Evolutionary conservation across 2,888 invertebrate species (phyloP).

Genomic region (Hydrotaea diabolus): DNA sequence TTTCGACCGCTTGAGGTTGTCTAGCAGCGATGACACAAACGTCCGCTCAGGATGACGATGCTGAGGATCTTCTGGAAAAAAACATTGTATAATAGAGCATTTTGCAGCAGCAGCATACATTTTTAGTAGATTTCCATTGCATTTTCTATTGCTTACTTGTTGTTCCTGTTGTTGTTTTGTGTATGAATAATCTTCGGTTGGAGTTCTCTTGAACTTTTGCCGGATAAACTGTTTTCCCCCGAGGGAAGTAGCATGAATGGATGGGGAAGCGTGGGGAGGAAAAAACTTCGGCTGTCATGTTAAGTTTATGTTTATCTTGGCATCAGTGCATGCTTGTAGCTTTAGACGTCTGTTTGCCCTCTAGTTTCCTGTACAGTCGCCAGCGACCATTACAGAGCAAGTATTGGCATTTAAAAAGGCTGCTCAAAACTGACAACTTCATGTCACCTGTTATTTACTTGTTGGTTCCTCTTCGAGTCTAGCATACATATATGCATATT

Average conservation of each 20-base stretch:
- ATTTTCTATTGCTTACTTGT: not conserved
- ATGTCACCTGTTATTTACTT: slow-evolving; percentile 63
- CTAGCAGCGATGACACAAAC: slow-evolving; percentile 2
- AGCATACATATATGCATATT: no score
- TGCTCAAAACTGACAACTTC: slow-evolving; percentile 51
- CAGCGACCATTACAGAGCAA: not conserved
- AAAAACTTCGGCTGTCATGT: slow-evolving; percentile 43
- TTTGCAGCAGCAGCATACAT: slow-evolving; percentile 16
- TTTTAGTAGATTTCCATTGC: slow-evolving; percentile 19
- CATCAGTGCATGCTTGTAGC: not conserved
- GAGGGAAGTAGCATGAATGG: no score
- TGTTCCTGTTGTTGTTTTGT: not conserved
- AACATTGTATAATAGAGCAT: not conserved
- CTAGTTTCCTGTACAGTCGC: slow-evolving; percentile 15
- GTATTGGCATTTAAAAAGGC: slow-evolving; percentile 55
- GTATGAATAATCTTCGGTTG: not conserved
- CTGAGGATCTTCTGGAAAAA: not conserved
- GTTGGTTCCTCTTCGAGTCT: slow-evolving; percentile 36
- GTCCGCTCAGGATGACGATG: not conserved
- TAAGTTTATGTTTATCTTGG: slow-evolving; percentile 58
- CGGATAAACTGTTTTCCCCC: not conserved
- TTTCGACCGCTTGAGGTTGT: slow-evolving; percentile 16
- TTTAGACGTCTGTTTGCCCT: slow-evolving; percentile 19
- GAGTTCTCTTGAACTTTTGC: not conserved
- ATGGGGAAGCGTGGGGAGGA: not conserved